Evolutionary conservation across 1,140 invertebrate species (phyloP).

Genomic region (Phortica variegata): DNA sequence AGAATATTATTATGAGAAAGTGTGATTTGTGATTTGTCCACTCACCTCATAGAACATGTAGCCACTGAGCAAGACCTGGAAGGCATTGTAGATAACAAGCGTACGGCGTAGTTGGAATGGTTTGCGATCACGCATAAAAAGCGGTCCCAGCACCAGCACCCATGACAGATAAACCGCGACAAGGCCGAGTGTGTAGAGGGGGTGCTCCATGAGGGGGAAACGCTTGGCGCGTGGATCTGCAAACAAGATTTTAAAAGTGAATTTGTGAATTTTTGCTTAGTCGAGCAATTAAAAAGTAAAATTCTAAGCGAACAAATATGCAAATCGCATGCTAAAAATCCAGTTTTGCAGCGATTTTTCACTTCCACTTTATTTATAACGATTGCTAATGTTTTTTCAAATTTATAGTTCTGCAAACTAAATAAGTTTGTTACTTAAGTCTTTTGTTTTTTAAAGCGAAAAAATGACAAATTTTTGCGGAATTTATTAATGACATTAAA

Average conservation of each 20-base stretch:
- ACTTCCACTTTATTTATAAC: no score
- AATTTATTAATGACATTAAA: no score
- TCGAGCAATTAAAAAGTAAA: no score
- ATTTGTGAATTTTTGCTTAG: no score
- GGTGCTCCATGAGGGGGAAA: conserved; percentile 89
- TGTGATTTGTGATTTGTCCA: not conserved
- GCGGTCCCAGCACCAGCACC: conserved; percentile 78
- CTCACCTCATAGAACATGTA: conserved; percentile 89
- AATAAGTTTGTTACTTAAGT: no score
- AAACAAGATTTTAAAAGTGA: conserved; percentile 33
- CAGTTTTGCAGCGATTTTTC: no score
- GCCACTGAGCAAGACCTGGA: conserved; percentile 80
- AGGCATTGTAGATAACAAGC: conserved; percentile 86
- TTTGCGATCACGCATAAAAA: conserved; percentile 84
- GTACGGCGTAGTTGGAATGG: conserved; percentile 79
- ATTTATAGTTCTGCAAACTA: no score
- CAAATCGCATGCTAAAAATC: no score
- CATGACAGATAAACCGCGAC: conserved; percentile 79
- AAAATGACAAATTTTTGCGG: no score
- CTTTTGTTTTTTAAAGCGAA: no score
- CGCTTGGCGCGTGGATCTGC: conserved; percentile 83
- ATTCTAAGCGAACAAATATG: no score
- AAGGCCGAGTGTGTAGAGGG: conserved; percentile 80
- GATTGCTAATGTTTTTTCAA: no score
- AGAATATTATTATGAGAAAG: not conserved